Base-by-base conservation (phyloP, 2,113 vertebrate species). In the Petrocephalus zakoni region DNA sequence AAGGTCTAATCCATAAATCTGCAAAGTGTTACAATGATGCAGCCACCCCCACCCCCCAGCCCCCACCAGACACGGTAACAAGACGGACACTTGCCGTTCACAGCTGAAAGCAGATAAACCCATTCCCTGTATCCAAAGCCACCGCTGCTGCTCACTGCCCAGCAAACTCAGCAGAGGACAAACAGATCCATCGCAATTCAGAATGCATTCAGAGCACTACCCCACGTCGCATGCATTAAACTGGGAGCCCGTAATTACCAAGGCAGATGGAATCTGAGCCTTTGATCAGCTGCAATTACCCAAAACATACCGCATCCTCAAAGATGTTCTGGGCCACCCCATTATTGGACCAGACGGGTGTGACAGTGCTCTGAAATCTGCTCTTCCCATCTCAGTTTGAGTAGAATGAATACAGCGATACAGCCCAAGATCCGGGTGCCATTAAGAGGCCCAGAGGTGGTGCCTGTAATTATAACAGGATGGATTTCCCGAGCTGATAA, bases 1-100 rank as follows among this genome's bases (percentile, higher is more conserved):
- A 88, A 88, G 85, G 85, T 53, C 85, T 56, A 46, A 19, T 46
- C 25, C 83, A 91, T 91, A 85, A 90, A 91, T 90, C n/a, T 29
- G 49, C 86, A 84, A 15, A 17, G 49, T 42, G 37, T 47, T 22
- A 68, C 17, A 5, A 0, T 10, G 15, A 21, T 10, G 11, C 52
- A 29, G 5, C 25, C 29, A 9, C 72, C 11, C 25, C 8, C 9
- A 34, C 34, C 5, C 11, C n/a, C 29, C 13, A 3, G 2, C 29
- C 61, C n/a, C 78, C 29, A 17, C 15, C 51, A 90, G 46, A 55
- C 85, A 21, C 0, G 19, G 3, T 47, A 42, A 90, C 29, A 53
- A 11, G 86, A 55, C 47, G 49, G 49, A 72, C 75, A 84, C 84
- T 7, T 55, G 58, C 68, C 83, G 47, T 10, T 25, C 61, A 46